Conservation (phyloP, 2,113 vertebrate genomes). For the Osmerus mordax region DNA sequence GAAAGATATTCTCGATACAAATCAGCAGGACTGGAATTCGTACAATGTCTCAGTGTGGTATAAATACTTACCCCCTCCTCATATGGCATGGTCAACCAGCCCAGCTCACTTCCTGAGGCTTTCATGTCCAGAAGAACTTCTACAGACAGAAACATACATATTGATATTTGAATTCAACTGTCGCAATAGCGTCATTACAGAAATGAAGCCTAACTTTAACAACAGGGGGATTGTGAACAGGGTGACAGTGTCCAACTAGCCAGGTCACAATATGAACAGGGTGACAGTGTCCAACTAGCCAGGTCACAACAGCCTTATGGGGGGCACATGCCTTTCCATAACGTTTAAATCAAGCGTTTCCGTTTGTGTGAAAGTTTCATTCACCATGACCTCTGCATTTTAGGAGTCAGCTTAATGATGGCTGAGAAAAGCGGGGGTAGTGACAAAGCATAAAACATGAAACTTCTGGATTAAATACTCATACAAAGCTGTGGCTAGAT, state of each 20-base stretch:
- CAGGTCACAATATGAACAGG: no score
- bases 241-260: no score
- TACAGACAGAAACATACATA: conserved; percentile 52
- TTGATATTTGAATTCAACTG: background rate
- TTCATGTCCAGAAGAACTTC: conserved; percentile 91
- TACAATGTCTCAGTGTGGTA: conserved; percentile 52
- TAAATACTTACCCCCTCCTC: conserved; percentile 85
- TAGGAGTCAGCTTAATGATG: conserved; percentile 41
- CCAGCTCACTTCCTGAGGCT: conserved; percentile 84
- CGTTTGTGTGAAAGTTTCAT: conserved; percentile 50
- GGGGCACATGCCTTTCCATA: conserved; percentile 61
- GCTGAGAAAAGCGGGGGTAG: conserved; percentile 59
- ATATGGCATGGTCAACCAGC: conserved; percentile 87
- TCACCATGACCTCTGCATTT: conserved; percentile 57
- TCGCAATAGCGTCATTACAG: background rate
- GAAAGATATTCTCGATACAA: background rate
- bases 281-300: background rate
- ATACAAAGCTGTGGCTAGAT: background rate
- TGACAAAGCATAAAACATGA: conserved; percentile 45
- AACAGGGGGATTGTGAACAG: background rate
- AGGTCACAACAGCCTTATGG: conserved; percentile 44
- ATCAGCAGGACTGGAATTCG: conserved; percentile 38
- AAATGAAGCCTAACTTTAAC: background rate
- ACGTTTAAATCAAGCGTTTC: conserved; percentile 64
- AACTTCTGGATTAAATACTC: background rate